Percentiles rank a stretch among this genome's conserved stretches.
phyloP scores from a whole-genome alignment of 2,888 invertebrate genomes.

The Trissolcus brochymenae region DNA sequence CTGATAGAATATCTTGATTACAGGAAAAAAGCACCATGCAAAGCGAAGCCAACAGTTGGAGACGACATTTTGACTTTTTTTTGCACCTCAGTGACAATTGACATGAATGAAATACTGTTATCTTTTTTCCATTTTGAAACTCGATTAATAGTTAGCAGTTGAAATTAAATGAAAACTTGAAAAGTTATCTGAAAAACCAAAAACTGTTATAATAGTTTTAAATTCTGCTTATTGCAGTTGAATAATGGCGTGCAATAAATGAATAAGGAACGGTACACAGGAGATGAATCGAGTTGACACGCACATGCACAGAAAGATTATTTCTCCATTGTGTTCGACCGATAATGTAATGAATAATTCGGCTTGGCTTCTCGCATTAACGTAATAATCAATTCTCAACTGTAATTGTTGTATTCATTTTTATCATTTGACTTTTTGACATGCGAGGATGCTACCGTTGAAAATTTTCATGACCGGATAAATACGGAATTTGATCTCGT shows the following conservation, averaged over 20 bases:
- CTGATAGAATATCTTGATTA: slow-evolving; percentile 55
- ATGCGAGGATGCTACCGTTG: not conserved
- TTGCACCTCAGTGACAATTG: not conserved
- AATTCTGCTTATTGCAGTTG: not conserved
- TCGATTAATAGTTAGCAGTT: no score
- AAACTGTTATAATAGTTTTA: no score
- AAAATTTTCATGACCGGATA: not conserved
- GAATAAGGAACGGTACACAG: not conserved
- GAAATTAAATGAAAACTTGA: no score
- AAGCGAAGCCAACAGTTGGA: slow-evolving; percentile 36
- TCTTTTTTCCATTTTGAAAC: not conserved
- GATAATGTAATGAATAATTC: not conserved
- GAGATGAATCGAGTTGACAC: not conserved
- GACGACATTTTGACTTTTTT: slow-evolving; percentile 26
- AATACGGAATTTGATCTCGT: not conserved
- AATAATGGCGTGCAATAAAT: not conserved
- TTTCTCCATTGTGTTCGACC: not conserved
- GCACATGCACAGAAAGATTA: not conserved
- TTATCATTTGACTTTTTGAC: slow-evolving; percentile 3
- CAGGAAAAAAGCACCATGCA: slow-evolving; percentile 56
- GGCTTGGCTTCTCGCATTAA: not conserved
- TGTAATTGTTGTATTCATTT: slow-evolving; percentile 3
- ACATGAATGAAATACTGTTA: not conserved
- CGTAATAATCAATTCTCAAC: not conserved
- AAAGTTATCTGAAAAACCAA: no score